Evolutionary conservation across 2,888 invertebrate genomes (phyloP).

Genomic region (Xylocampa areola): DNA sequence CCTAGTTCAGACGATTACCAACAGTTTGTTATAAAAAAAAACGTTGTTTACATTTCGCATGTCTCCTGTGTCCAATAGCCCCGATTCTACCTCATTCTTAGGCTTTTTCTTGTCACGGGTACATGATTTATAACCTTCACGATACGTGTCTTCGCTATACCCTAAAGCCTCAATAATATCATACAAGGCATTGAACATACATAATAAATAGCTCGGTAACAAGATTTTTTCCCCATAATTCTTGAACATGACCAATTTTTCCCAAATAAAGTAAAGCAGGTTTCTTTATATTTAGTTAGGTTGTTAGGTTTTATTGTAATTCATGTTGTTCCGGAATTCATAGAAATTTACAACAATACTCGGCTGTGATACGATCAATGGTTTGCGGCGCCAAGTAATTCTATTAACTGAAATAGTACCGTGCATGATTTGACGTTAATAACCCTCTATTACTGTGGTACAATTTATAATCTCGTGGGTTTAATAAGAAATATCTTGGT

Average conservation of each 20-base stretch:
- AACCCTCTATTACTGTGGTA: conserved; percentile 31
- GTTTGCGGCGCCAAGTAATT: conserved; percentile 46
- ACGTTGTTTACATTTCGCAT: conserved; percentile 46
- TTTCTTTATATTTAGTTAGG: conserved; percentile 25
- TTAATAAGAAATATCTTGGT: conserved; percentile 30
- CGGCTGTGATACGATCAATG: conserved; percentile 47
- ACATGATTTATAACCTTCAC: conserved; percentile 55
- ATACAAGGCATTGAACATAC: conserved; percentile 38
- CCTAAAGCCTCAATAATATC: conserved; percentile 48
- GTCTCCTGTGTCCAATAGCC: conserved; percentile 32
- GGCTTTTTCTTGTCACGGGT: conserved; percentile 50
- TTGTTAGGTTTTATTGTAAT: conserved; percentile 39
- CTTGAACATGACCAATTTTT: conserved; percentile 21
- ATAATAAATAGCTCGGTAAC: conserved; percentile 48
- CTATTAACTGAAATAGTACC: conserved; percentile 45
- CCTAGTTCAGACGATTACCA: conserved; percentile 16
- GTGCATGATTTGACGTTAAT: conserved; percentile 36
- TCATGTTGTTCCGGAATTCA: conserved; percentile 41
- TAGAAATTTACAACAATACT: conserved; percentile 43
- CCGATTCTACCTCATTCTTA: conserved; percentile 40
- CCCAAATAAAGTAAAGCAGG: conserved; percentile 12
- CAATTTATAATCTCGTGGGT: conserved; percentile 31
- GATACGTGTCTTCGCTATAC: conserved; percentile 50
- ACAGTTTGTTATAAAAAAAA: conserved; percentile 47
- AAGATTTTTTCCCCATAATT: conserved; percentile 20